These are phyloP conservation scores for Drosophila planitibia DNA, from an alignment of 2,888 invertebrate species.

Conservation along the genomic window DNA sequence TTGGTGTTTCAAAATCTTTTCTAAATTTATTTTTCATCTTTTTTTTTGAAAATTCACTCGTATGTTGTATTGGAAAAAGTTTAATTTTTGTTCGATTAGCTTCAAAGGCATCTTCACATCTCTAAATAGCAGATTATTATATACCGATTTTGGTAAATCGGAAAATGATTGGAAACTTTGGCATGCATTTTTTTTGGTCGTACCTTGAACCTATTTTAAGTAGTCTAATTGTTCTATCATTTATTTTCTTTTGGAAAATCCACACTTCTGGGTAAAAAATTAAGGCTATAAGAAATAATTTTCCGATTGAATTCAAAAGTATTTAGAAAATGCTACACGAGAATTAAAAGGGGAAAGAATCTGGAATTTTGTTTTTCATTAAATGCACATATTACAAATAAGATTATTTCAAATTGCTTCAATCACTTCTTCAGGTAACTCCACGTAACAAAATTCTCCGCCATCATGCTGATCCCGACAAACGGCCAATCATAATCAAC, in stretches of 20 bases:
- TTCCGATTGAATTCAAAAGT: background rate
- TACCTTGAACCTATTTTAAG: background rate
- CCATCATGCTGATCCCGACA: constrained; percentile 90
- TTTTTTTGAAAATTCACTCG: background rate
- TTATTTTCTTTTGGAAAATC: background rate
- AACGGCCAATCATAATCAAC: constrained; percentile 82
- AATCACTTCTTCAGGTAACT: constrained; percentile 86
- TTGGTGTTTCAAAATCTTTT: constrained; percentile 7
- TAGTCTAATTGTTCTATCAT: background rate
- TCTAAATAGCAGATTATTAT: background rate
- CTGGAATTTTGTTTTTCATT: background rate
- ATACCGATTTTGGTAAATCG: background rate
- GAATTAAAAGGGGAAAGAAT: background rate
- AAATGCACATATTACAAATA: background rate
- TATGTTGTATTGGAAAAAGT: background rate
- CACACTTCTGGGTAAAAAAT: background rate
- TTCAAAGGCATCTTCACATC: background rate
- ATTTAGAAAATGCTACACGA: background rate
- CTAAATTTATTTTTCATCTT: background rate
- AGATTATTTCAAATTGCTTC: background rate
- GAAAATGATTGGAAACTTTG: background rate
- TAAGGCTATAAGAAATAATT: background rate
- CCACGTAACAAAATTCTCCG: constrained; percentile 90
- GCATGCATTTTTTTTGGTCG: background rate
- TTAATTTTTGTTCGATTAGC: background rate